phyloP scores from a whole-genome alignment of 2,113 vertebrate species.

The Eublepharis macularius region DNA sequence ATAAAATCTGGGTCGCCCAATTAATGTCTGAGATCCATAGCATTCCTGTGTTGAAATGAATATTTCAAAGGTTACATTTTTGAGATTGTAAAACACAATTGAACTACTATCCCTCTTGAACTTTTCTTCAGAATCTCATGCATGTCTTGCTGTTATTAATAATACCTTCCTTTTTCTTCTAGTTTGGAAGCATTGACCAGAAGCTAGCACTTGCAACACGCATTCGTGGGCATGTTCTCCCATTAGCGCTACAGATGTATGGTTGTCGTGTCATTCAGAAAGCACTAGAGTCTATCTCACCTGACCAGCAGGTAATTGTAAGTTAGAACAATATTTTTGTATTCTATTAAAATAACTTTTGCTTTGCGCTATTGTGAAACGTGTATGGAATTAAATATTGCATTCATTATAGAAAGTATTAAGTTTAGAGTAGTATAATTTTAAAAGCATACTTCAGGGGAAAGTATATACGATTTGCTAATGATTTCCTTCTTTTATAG shows the following conservation, averaged over 20 bases:
- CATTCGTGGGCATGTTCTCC: slow-evolving; percentile 94
- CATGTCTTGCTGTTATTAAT: slow-evolving; percentile 24
- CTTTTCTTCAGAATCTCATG: background rate
- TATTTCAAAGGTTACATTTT: background rate
- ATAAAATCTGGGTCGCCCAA: background rate
- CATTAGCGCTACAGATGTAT: slow-evolving; percentile 94
- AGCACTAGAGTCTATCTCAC: slow-evolving; percentile 95
- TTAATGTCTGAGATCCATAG: background rate
- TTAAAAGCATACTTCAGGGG: background rate
- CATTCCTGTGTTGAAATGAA: background rate
- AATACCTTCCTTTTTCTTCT: slow-evolving; percentile 40
- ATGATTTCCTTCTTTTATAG: slow-evolving; percentile 67
- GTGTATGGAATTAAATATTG: slow-evolving; percentile 17
- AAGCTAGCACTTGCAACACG: slow-evolving; percentile 93
- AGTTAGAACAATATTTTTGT: slow-evolving; percentile 79
- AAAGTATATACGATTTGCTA: background rate
- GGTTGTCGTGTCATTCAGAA: slow-evolving; percentile 97
- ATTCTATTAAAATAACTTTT: slow-evolving; percentile 27
- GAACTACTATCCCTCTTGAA: background rate
- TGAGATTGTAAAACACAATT: background rate
- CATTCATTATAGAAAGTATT: background rate
- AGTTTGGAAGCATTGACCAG: slow-evolving; percentile 97
- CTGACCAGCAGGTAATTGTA: slow-evolving; percentile 99
- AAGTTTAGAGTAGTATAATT: background rate
- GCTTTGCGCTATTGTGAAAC: background rate